These are phyloP conservation scores for Tipula confusa DNA, from an alignment of 2,888 invertebrate genomes.

Conservation along the genomic window DNA sequence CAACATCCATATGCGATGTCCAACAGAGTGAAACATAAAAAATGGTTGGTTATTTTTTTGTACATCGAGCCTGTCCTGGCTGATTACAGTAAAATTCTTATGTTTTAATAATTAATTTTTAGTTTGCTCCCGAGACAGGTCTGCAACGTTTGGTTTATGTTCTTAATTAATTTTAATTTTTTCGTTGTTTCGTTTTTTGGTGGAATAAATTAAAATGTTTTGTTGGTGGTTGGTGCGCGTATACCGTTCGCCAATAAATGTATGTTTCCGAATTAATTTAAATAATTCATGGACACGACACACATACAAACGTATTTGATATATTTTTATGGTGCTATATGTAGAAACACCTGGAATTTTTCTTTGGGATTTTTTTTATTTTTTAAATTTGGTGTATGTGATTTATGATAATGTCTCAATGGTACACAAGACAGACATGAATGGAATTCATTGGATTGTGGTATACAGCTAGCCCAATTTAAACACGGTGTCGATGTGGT, in stretches of 20 bases:
- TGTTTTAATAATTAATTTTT: background rate
- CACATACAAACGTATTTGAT: background rate
- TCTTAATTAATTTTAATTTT: constrained; percentile 13
- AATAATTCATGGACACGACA: constrained; percentile 25
- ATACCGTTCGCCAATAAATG: background rate
- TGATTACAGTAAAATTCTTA: background rate
- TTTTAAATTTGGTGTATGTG: background rate
- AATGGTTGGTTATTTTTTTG: background rate
- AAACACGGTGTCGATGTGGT: no score
- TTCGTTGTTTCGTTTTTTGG: background rate
- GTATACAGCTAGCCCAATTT: no score
- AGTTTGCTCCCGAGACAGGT: constrained; percentile 1
- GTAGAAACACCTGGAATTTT: constrained; percentile 5
- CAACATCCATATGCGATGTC: no score
- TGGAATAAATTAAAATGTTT: background rate
- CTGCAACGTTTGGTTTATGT: background rate
- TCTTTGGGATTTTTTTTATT: background rate
- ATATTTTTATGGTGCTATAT: background rate
- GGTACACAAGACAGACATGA: no score
- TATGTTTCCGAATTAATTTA: background rate
- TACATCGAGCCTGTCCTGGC: background rate
- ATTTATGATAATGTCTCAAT: background rate
- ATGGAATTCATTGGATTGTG: no score
- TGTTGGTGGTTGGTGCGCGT: background rate
- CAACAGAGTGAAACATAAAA: background rate